A percentile compares a stretch with the other conserved stretches of the same genome.
phyloP scores from a whole-genome alignment of 2,888 invertebrate genomes.

The Sympetrum striolatum region DNA sequence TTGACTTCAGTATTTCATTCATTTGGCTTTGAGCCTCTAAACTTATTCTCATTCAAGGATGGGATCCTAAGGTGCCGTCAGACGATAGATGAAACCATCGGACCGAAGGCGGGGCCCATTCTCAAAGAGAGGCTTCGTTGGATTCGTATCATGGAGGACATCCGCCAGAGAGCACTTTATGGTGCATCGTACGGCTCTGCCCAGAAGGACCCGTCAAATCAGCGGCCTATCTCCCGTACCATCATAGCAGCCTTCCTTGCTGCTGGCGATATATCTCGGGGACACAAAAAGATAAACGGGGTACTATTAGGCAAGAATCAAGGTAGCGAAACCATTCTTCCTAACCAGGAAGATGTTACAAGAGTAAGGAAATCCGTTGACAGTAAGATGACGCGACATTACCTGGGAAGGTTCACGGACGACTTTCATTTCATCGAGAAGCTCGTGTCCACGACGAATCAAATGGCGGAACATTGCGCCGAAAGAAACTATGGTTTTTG shows the following conservation, averaged over 20 bases:
- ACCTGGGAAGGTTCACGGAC: neutral
- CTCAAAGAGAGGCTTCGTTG: neutral
- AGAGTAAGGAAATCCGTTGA: neutral
- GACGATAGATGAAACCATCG: neutral
- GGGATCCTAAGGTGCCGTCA: neutral
- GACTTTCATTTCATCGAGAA: neutral
- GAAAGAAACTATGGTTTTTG: neutral
- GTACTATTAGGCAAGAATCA: neutral
- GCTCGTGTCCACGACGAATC: neutral
- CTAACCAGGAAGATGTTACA: neutral
- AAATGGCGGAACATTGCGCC: neutral
- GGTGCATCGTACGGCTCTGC: neutral
- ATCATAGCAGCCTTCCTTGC: conserved; percentile 5
- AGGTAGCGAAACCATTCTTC: neutral
- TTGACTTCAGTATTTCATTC: no score
- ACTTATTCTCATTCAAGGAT: neutral
- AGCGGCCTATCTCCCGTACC: neutral
- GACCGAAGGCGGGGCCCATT: neutral
- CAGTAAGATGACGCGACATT: neutral
- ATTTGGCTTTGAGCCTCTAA: no score
- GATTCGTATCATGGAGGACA: conserved; percentile 9
- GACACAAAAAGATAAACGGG: neutral
- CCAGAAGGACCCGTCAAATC: neutral
- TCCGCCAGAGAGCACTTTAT: neutral
- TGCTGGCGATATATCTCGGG: neutral